phyloP scores from a whole-genome alignment of 92 coral and sea anemone genomes.

The Epizoanthus illoricatus region DNA sequence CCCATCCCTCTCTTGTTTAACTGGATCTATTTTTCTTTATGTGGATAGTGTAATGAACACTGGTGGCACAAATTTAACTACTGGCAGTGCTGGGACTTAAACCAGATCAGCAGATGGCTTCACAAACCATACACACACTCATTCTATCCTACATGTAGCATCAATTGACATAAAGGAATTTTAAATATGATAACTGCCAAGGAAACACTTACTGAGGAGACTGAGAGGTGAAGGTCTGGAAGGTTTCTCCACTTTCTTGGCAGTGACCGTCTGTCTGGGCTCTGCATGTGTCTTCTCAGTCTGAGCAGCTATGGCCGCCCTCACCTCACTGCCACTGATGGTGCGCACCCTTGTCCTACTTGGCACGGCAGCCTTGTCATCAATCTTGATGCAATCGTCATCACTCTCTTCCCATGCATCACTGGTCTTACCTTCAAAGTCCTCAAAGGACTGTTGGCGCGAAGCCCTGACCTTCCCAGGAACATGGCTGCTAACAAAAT shows the following conservation, averaged over 20 bases:
- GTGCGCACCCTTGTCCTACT: conserved; percentile 62
- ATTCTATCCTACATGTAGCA: no score
- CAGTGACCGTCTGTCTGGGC: conserved; percentile 21
- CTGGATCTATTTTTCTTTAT: no score
- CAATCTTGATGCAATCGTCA: conserved; percentile 76
- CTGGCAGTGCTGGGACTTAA: no score
- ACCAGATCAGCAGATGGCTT: no score
- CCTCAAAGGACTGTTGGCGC: conserved; percentile 83
- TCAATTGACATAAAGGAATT: no score
- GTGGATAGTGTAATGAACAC: no score
- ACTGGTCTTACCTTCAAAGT: conserved; percentile 85
- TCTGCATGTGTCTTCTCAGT: conserved; percentile 49
- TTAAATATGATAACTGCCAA: background rate
- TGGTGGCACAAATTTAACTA: no score
- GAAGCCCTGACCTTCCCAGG: conserved; percentile 70
- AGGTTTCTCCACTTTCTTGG: conserved; percentile 55
- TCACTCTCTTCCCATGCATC: conserved; percentile 98
- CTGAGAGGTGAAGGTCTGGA: conserved; percentile 87
- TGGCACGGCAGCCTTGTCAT: conserved; percentile 34
- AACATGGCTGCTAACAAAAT: conserved; percentile 34
- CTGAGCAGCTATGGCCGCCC: conserved; percentile 71
- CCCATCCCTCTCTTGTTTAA: no score
- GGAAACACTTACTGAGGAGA: conserved; percentile 61
- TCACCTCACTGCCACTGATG: conserved; percentile 88
- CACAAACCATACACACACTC: no score